Conservation (phyloP, 1,140 invertebrate species). For the Calosoma granatense region DNA sequence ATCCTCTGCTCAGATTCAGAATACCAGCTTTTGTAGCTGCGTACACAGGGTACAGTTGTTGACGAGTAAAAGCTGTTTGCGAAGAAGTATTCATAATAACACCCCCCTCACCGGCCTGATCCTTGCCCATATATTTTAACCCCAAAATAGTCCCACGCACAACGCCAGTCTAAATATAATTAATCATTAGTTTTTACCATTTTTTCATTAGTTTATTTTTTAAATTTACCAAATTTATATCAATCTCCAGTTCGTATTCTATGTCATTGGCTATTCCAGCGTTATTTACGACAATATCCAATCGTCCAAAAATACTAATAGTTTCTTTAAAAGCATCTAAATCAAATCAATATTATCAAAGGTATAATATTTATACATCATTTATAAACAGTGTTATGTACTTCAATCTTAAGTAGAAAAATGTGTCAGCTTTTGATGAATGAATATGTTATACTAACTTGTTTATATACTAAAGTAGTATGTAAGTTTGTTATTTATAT, state of each 20-base stretch:
- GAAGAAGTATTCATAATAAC: conserved; percentile 56
- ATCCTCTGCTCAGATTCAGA: neutral
- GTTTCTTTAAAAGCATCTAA: conserved; percentile 61
- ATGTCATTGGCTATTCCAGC: conserved; percentile 66
- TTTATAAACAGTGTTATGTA: neutral
- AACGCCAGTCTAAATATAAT: conserved; percentile 51
- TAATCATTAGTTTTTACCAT: neutral
- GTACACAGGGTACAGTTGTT: conserved; percentile 60
- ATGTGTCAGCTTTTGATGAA: too few relatives aligned
- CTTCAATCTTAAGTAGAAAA: too few relatives aligned
- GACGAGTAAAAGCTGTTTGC: conserved; percentile 53
- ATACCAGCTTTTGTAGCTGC: conserved; percentile 50
- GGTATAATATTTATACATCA: neutral
- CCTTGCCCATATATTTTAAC: conserved; percentile 57
- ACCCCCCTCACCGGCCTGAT: conserved; percentile 55
- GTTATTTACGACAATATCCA: conserved; percentile 68
- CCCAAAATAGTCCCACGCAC: conserved; percentile 59
- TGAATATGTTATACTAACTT: too few relatives aligned
- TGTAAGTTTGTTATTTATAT: neutral
- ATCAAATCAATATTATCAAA: too few relatives aligned
- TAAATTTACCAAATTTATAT: conserved; percentile 59
- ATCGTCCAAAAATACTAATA: conserved; percentile 53
- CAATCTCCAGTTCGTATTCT: conserved; percentile 64
- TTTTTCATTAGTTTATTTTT: neutral
- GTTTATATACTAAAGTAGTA: too few relatives aligned